Evolutionary conservation across 2,888 invertebrate species (phyloP).

Genomic region (Microchrysa polita): DNA sequence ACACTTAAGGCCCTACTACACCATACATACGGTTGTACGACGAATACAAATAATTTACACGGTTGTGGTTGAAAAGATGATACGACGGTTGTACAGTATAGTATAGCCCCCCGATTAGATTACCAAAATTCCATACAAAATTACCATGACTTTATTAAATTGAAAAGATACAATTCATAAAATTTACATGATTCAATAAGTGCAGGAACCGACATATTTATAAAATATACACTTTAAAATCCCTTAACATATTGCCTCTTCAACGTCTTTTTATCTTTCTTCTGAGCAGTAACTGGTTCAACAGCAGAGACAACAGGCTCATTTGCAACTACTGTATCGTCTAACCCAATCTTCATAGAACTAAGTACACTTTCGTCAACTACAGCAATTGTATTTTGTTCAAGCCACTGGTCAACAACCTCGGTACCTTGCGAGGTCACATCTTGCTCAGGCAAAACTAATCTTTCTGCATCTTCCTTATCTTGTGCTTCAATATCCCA

Average conservation of each 20-base stretch:
- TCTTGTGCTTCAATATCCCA: constrained; percentile 55
- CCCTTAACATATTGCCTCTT: constrained; percentile 38
- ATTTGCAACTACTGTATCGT: neutral
- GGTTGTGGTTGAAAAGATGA: too few species aligned
- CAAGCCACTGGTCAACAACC: constrained; percentile 20
- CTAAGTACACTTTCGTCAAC: constrained; percentile 17
- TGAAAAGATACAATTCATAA: too few species aligned
- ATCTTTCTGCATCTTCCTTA: neutral
- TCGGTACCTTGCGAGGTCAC: neutral
- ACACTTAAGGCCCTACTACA: too few species aligned
- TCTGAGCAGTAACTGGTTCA: neutral
- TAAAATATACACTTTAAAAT: neutral
- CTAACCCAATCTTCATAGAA: neutral
- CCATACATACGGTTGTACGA: too few species aligned
- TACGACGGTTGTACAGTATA: too few species aligned
- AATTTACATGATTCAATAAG: too few species aligned
- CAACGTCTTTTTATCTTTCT: neutral
- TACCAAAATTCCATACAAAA: too few species aligned
- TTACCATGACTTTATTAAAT: too few species aligned
- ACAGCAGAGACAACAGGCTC: too few species aligned
- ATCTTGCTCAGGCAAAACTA: neutral
- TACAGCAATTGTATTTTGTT: neutral
- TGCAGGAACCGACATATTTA: too few species aligned
- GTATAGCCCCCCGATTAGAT: too few species aligned
- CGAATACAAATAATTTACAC: too few species aligned